Evolutionary conservation across 53 echinoderm and acorn worm species (phyloP), one percentile per base, ranked within the genome.

Genomic region (Temnopleurus reevesii): DNA sequence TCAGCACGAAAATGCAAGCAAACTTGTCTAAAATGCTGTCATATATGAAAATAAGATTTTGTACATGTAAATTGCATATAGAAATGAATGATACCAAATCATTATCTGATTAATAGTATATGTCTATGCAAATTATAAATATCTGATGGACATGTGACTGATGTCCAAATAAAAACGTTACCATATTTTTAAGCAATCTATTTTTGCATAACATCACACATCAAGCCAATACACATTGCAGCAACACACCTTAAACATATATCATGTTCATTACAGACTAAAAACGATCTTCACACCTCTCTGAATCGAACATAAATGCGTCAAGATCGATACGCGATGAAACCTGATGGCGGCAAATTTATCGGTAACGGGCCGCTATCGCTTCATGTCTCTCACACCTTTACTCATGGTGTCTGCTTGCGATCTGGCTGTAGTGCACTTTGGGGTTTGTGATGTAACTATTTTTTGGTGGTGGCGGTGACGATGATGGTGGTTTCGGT

Each of bases 211-310:
- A 0, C 61, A 61, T 31, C 29, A 34, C 63, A 31, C 34, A 63
- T 33, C 7, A 5, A 15, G 63, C 5, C 31, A 0, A 12, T 34
- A 4, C 18, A 0, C 71, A 66, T 66, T 38, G 41, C 66, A 38
- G 41, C 8, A 59, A 1, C 59, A 60, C 27, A 56, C 56, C 18
- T n/a, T n/a, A n/a, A 19, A 12, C 63, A 33, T n/a, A 33, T 34
- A n/a, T 21, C 24, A 41, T 41, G 41, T 71, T 71, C 36, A 71
- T 71, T 71, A 29, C 15, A 79, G 43, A 79, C 79, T 47, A 79
- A 29, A 79, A 79, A 49, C 49, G 79, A 79, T 47, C 12, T 49
- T 49, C 12, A 49, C 79, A 49, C 79, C 79, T 79, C 30, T 28
- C 28, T 26, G 47, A 79, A 79, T 41, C 13, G 26, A 79, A 46